These are phyloP conservation scores for Gambusia yucatana DNA, from an alignment of 2,797 vertebrate species.

Conservation along the genomic window DNA sequence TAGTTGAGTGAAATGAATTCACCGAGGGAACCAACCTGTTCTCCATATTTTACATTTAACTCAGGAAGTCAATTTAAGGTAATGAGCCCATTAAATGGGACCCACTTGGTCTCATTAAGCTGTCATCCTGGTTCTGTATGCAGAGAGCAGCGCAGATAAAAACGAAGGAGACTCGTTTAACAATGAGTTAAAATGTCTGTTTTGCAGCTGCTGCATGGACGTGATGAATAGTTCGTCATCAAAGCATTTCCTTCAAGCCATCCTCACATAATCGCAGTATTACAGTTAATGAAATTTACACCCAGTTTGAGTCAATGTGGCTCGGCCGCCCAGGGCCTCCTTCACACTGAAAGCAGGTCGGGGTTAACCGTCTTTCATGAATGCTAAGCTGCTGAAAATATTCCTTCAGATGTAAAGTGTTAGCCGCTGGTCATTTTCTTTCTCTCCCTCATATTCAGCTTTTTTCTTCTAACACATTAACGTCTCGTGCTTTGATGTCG, in stretches of 20 bases:
- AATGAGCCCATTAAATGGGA: conserved; percentile 9
- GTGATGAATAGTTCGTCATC: conserved; percentile 53
- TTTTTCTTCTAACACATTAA: conserved; percentile 2
- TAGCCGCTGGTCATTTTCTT: conserved; percentile 53
- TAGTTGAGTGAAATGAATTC: background rate
- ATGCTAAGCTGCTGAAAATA: conserved; percentile 68
- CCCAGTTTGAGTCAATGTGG: conserved; percentile 59
- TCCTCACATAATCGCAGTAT: conserved; percentile 49
- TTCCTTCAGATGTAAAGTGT: conserved; percentile 64
- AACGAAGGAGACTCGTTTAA: conserved; percentile 14
- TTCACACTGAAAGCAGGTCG: conserved; percentile 58
- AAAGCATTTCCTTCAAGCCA: conserved; percentile 50
- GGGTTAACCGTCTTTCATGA: conserved; percentile 70
- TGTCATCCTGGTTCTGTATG: conserved; percentile 4
- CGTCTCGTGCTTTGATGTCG: conserved; percentile 22
- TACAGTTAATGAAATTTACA: conserved; percentile 72
- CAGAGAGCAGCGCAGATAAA: conserved; percentile 15
- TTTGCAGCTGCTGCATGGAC: conserved; percentile 16
- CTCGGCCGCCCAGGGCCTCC: conserved; percentile 55
- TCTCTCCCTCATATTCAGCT: conserved; percentile 34
- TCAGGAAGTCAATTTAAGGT: background rate
- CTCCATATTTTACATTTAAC: conserved; percentile 8
- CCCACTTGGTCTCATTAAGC: conserved; percentile 5
- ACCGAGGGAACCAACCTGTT: background rate
- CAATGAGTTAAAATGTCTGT: conserved; percentile 36